Evolutionary conservation across 2,113 vertebrate species (phyloP), one percentile per base, ranked within the genome.

Genomic region (Percopsis transmontana): DNA sequence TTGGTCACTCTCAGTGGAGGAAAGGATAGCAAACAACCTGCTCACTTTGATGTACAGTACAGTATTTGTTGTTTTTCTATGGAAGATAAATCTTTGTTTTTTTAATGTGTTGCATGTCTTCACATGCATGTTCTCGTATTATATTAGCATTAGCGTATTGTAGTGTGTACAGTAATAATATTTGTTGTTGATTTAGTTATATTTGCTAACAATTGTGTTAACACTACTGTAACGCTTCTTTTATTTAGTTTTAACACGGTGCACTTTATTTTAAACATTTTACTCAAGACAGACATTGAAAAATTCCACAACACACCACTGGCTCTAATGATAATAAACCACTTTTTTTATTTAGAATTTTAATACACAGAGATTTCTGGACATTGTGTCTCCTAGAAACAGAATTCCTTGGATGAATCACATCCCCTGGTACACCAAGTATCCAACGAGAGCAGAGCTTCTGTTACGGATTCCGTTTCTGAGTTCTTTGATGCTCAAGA

Each of bases 401-500:
- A 96, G 66, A 93, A 91, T 63, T 92, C 92, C 2, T 77, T 81
- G 59, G 94, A 94, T 55, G 93, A 93, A 78, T 91, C 85, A 81
- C 93, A 84, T 66, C 84, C 91, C 53, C 91, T 98, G 4, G 94
- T 97, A 40, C 97, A 99, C 78, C 97, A 98, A 80, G 85, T 90
- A 4, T 98, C 97, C 85, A 96, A 95, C 42, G 97, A 99, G 86
- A 99, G 97, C 80, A 90, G 94, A 50, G 89, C 95, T 1, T 99
- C 97, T 40, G 90, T 98, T 27, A 90, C 95, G 3, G 97, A 99
- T 85, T 99, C 97, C 19, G 86, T 99, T 58, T 95, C 95, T 0
- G 97, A 99, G 89, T 99, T 99, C 85, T 99, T 96, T 76, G 97
- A 99, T 66, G 97, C 97, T 11, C 97, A 98, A 73, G 97, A 99